Conservation (phyloP, 2,888 invertebrate species). For the Lordiphosa andalusiaca region DNA sequence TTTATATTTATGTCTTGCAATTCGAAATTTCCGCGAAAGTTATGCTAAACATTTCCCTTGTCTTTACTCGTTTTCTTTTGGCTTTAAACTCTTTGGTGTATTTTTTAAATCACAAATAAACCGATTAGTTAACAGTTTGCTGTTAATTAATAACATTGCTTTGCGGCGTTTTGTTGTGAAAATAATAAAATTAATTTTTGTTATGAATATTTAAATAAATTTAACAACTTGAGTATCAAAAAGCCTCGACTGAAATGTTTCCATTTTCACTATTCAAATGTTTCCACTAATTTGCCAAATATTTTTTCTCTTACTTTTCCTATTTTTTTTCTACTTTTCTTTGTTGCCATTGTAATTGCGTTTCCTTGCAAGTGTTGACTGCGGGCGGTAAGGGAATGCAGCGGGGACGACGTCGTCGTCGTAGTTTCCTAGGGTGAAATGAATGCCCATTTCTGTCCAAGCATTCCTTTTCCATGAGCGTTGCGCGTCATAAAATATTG, state of each 20-base stretch:
- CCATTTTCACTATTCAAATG: constrained; percentile 20
- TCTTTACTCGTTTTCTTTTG: not conserved
- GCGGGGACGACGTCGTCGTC: not conserved
- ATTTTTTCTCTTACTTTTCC: constrained; percentile 4
- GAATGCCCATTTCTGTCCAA: not conserved
- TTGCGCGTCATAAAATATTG: constrained; percentile 67
- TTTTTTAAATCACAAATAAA: not conserved
- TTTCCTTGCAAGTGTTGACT: constrained; percentile 20
- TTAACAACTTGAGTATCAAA: not conserved
- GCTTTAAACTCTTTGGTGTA: not conserved
- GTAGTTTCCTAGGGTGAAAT: not conserved
- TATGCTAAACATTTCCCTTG: constrained; percentile 47
- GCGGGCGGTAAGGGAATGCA: not conserved
- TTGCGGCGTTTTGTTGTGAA: too few species aligned
- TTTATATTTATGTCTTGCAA: constrained; percentile 26
- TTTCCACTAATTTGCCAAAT: constrained; percentile 35
- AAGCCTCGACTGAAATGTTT: constrained; percentile 4
- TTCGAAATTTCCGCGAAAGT: constrained; percentile 46
- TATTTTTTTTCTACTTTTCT: constrained; percentile 11
- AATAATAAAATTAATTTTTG: too few species aligned
- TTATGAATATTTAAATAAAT: too few species aligned
- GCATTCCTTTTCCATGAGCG: constrained; percentile 45
- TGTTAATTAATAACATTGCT: not conserved
- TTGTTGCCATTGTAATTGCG: constrained; percentile 21
- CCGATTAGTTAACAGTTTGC: constrained; percentile 1